Evolutionary conservation across 2,797 vertebrate genomes (phyloP).

Genomic region (Bradypodion pumilum): DNA sequence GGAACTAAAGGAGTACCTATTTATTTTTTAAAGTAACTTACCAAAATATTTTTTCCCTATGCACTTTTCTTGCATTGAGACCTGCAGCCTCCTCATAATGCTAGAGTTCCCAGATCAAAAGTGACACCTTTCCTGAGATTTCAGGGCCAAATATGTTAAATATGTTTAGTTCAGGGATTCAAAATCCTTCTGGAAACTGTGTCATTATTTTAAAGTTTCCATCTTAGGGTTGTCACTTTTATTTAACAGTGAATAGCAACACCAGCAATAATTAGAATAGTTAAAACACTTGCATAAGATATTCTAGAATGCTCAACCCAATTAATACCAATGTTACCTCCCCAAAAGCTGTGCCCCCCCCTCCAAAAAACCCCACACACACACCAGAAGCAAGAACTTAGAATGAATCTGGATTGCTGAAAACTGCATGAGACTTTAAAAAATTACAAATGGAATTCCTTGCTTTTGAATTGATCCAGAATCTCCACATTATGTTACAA

Average conservation of each 20-base stretch:
- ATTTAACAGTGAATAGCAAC: slow-evolving; percentile 38
- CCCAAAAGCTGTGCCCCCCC: no score
- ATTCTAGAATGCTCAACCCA: slow-evolving; percentile 55
- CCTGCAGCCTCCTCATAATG: neutral
- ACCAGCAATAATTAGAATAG: slow-evolving; percentile 20
- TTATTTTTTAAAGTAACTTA: no score
- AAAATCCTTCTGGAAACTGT: neutral
- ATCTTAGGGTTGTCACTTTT: slow-evolving; percentile 10
- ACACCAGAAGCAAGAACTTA: slow-evolving; percentile 43
- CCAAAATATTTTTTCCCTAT: neutral
- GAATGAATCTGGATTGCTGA: slow-evolving; percentile 33
- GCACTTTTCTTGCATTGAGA: neutral
- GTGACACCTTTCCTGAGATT: no score
- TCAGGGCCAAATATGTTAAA: no score
- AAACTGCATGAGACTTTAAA: slow-evolving; percentile 47
- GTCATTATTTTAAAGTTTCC: neutral
- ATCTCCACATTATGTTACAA: no score
- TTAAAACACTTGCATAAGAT: slow-evolving; percentile 41
- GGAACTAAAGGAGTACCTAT: no score
- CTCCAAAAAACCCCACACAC: neutral
- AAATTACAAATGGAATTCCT: slow-evolving; percentile 43
- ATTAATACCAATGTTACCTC: slow-evolving; percentile 58
- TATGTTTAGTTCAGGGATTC: slow-evolving; percentile 20
- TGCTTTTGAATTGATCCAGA: slow-evolving; percentile 51
- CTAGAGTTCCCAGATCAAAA: no score